Conservation (phyloP, 2,113 vertebrate genomes). For the Chaetops frenatus region DNA sequence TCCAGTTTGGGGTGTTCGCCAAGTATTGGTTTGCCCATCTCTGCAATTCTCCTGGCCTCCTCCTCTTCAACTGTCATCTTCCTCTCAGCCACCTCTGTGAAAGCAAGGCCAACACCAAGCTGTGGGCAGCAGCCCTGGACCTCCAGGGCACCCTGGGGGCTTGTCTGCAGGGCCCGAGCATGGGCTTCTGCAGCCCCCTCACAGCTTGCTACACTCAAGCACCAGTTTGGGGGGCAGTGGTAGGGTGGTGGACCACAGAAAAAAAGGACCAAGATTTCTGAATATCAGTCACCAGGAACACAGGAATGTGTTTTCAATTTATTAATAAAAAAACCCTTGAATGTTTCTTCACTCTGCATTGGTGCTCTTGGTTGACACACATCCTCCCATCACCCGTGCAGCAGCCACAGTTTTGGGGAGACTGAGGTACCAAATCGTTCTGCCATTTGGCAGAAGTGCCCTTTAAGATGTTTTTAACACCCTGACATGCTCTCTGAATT, state of each 20-base stretch:
- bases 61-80: conserved; percentile 90
- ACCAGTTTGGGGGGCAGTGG: not conserved
- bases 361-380: not conserved
- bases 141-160: not conserved
- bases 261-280: not conserved
- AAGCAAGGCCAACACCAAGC: conserved; percentile 33
- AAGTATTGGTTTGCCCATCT: conserved; percentile 94
- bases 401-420: not conserved
- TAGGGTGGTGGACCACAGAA: not conserved
- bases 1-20: conserved; percentile 93
- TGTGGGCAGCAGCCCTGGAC: not conserved
- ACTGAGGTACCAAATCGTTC: not conserved
- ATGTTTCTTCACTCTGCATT: not conserved
- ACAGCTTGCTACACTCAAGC: not conserved
- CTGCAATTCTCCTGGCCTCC: conserved; percentile 94
- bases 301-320: not conserved
- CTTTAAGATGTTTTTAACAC: not conserved
- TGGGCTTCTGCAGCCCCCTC: not conserved
- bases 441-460: not conserved
- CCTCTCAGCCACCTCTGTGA: conserved; percentile 85
- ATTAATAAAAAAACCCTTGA: not conserved
- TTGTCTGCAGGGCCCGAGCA: not conserved
- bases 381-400: not conserved
- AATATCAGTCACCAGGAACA: not conserved
- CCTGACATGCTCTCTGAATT: conserved; percentile 1